These are phyloP conservation scores for Lutjanus erythropterus DNA, from an alignment of 2,113 vertebrate species.

Conservation along the genomic window DNA sequence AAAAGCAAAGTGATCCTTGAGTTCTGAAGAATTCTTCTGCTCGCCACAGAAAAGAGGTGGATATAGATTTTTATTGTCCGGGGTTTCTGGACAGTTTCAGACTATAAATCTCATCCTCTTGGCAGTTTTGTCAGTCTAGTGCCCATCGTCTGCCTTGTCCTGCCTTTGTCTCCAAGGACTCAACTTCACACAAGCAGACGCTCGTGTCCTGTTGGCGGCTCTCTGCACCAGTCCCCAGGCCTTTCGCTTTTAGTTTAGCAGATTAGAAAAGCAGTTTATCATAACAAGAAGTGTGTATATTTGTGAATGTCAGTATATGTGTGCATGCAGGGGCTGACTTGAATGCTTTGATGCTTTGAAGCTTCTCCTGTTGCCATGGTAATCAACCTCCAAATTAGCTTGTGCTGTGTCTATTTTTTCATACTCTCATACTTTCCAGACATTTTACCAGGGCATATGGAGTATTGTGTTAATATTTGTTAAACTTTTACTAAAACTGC, in stretches of 20 bases:
- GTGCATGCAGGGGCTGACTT: no score
- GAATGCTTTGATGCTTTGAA: no score
- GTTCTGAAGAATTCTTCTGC: constrained; percentile 27
- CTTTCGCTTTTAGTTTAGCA: constrained; percentile 36
- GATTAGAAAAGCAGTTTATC: constrained; percentile 39
- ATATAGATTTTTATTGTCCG: constrained; percentile 49
- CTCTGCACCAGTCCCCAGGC: constrained; percentile 26
- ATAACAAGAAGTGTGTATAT: not conserved
- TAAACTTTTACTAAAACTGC: no score
- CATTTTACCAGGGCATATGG: no score
- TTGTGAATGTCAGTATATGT: not conserved
- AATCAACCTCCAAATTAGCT: no score
- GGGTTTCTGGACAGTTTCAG: constrained; percentile 13
- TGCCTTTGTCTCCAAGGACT: constrained; percentile 44
- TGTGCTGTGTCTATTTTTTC: no score
- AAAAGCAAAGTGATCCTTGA: constrained; percentile 19
- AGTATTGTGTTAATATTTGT: no score
- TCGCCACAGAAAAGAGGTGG: constrained; percentile 6
- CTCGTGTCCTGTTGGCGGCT: constrained; percentile 30
- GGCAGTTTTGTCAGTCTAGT: constrained; percentile 23
- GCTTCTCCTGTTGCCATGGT: no score
- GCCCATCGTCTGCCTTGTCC: constrained; percentile 13
- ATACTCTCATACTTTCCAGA: no score
- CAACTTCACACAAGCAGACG: constrained; percentile 39
- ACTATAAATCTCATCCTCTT: constrained; percentile 22